Percentiles rank a stretch among this genome's conserved stretches.
Conservation (phyloP, 1,140 invertebrate genomes). For the Callitettix versicolor region DNA sequence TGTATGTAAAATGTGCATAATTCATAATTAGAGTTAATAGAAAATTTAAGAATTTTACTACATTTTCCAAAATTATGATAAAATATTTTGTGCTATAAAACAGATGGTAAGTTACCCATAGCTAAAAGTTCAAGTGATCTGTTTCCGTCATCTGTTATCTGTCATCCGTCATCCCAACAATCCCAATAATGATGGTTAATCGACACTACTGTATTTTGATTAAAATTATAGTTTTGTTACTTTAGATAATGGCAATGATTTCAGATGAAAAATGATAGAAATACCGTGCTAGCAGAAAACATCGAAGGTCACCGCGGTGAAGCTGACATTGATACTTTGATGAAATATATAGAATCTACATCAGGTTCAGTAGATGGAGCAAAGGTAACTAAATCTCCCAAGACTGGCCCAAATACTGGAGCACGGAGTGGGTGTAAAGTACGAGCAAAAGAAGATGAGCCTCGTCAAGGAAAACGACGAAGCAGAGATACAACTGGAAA, state of each 20-base stretch:
- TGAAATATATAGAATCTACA: constrained; percentile 41
- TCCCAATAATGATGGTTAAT: no score
- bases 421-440: constrained; percentile 6
- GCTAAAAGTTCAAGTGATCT: no score
- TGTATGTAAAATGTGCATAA: no score
- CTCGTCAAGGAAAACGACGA: background rate
- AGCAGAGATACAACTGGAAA: constrained; percentile 19
- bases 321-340: constrained; percentile 42
- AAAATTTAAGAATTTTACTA: no score
- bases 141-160: no score
- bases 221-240: no score
- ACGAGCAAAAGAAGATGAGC: constrained; percentile 12
- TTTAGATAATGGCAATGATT: constrained; percentile 6
- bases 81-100: no score
- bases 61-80: no score
- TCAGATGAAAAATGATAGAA: constrained; percentile 41
- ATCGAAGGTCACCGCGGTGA: constrained; percentile 53
- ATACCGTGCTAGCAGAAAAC: constrained; percentile 49
- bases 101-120: no score
- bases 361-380: background rate
- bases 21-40: no score
- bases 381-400: background rate
- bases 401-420: constrained; percentile 1
- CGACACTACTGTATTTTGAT: no score
- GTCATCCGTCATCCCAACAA: no score